Base-by-base conservation (phyloP, 2,888 invertebrate genomes). In the Harpalus rufipes region DNA sequence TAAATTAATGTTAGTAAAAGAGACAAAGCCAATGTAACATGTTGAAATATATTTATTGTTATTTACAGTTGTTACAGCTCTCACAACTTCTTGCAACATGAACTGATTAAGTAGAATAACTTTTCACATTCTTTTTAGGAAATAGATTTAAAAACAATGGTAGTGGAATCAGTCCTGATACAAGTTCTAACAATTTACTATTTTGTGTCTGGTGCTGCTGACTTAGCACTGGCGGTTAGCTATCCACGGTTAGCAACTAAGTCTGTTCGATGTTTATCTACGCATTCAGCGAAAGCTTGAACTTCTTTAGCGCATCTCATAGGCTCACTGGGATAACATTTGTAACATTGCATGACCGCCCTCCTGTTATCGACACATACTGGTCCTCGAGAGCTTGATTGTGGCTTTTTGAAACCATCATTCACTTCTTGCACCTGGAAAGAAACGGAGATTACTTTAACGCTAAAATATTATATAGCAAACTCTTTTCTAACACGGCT, bases 271-370 rank as follows among this genome's bases (percentile, higher is more conserved):
- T 92, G 92, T 87, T 91, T 89, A 88, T 93, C 93, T 14, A 94
- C 94, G 88, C 94, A 94, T 87, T 92, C 92, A 79, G 92, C 92
- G 89, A 94, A 94, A 85, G 92, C 92, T 88, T 93, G 91, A 0
- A 94, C 94, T 88, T 93, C 91, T 86, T 92, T 92, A 1, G 93
- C 91, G 90, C 94, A 95, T 85, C 92, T 92, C 85, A 95, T 91
- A 12, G 93, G 92, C 88, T 94, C 93, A 74, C 92, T 92, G 5
- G 93, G 92, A 91, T 94, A 89, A 5, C 92, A 90, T 87, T 92
- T 92, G 88, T 94, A 94, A 88, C 95, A 95, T 86, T 93, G 92
- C 84, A 94, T 90, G 10, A 95, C 92, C 87, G 92, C 92, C 41
- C 91, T 90, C 88, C 93, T 93, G 8, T 91, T 91, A 80, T 92